Conservation (phyloP, 92 coral and sea anemone genomes). For the Anthopleura xanthogrammica region DNA sequence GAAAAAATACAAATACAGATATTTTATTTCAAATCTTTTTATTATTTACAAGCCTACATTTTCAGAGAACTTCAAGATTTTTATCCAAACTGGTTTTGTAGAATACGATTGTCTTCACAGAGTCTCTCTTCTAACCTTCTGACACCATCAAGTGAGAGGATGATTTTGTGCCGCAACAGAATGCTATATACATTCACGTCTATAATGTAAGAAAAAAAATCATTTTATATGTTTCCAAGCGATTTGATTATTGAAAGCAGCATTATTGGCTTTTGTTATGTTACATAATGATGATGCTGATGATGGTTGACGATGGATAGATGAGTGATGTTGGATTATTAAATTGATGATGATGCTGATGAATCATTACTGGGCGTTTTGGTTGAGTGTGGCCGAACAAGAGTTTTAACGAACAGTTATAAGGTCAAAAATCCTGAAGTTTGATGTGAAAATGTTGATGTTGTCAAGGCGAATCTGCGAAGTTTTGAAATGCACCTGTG, state of each 20-base stretch:
- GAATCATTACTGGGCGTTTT: no score
- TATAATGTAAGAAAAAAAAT: conserved; percentile 19
- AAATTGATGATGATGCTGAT: no score
- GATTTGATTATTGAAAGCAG: neutral
- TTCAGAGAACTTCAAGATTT: neutral
- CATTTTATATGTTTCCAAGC: no score
- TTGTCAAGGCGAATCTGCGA: no score
- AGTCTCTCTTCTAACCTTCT: conserved; percentile 75
- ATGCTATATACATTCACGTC: conserved; percentile 88
- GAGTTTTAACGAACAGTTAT: no score
- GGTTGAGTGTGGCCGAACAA: no score
- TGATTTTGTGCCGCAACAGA: conserved; percentile 69
- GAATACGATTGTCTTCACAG: conserved; percentile 76
- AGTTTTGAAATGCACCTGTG: no score
- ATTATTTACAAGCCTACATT: conserved; percentile 14
- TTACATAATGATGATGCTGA: neutral
- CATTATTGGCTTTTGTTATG: neutral
- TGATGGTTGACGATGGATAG: no score
- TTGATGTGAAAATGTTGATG: no score
- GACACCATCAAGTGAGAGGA: conserved; percentile 85
- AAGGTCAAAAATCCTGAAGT: no score
- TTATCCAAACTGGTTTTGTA: conserved; percentile 68
- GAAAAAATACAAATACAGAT: neutral
- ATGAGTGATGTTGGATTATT: no score
- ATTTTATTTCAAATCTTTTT: conserved; percentile 3